These are phyloP conservation scores for Drosophila simulans DNA, from an alignment of 1,140 invertebrate species.

Conservation along the genomic window DNA sequence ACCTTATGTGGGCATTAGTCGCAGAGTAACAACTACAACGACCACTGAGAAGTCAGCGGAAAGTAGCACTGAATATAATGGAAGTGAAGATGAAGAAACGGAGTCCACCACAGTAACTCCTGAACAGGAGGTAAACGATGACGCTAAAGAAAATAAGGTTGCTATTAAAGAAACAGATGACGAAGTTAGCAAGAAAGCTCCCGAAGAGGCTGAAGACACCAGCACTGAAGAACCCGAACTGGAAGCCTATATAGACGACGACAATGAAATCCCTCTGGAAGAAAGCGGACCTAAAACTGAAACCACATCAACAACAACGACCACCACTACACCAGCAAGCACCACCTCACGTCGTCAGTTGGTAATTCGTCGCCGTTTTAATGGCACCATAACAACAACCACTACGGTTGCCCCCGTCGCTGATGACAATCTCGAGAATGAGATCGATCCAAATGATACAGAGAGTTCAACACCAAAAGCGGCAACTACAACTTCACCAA, in stretches of 20 bases:
- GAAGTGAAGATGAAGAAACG: not conserved
- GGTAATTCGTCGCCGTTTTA: constrained; percentile 40
- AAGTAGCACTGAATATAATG: not conserved
- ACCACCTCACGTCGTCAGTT: constrained; percentile 28
- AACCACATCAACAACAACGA: not conserved
- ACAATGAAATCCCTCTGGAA: constrained; percentile 28
- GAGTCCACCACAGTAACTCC: constrained; percentile 8
- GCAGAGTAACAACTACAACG: constrained; percentile 12
- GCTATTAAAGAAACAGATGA: too few species aligned
- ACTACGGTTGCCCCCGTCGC: not conserved
- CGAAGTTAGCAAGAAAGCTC: not conserved
- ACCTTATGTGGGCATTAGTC: constrained; percentile 26
- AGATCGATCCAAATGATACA: constrained; percentile 6
- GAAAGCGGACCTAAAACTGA: constrained; percentile 6
- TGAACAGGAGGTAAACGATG: not conserved
- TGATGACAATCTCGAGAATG: constrained; percentile 26
- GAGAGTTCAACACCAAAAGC: constrained; percentile 9
- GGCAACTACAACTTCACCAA: constrained; percentile 5
- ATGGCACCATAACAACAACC: constrained; percentile 20
- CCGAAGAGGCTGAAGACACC: constrained; percentile 1
- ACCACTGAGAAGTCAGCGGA: constrained; percentile 14
- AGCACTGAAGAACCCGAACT: constrained; percentile 25
- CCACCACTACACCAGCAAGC: not conserved
- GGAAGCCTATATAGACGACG: constrained; percentile 26
- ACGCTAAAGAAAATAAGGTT: not conserved